Evolutionary conservation across 1,140 invertebrate genomes (phyloP).

Genomic region (Bombus superbus): DNA sequence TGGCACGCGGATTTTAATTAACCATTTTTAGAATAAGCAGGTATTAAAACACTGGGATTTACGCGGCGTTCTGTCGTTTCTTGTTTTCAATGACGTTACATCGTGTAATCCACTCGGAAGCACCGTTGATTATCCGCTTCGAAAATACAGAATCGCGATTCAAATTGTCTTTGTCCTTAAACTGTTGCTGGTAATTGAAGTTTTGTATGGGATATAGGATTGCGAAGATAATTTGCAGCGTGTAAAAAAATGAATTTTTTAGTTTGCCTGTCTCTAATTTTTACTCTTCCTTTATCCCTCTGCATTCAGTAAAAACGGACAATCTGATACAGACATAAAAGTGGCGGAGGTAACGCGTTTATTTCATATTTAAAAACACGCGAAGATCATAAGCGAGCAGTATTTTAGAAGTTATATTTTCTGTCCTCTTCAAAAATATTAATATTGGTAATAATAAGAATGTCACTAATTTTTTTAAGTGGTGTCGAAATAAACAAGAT

Average conservation of each 20-base stretch:
- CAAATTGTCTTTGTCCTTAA: neutral
- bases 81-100: neutral
- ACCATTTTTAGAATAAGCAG: conserved; percentile 43
- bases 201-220: neutral
- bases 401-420: neutral
- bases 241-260: neutral
- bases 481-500: neutral
- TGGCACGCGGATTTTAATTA: conserved; percentile 33
- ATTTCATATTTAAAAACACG: neutral
- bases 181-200: neutral
- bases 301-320: neutral
- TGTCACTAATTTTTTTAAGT: neutral
- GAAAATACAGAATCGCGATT: neutral
- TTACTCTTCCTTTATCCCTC: neutral
- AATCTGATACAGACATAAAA: neutral
- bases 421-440: no score
- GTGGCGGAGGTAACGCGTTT: neutral
- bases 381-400: neutral
- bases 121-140: neutral
- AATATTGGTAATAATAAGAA: neutral
- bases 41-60: conserved; percentile 26
- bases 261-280: neutral
- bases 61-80: neutral
- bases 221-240: neutral
- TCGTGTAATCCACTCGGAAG: neutral